Evolutionary conservation across 2,113 vertebrate species (phyloP), one percentile per base, ranked within the genome.

Genomic region (Pelvicachromis taeniatus): DNA sequence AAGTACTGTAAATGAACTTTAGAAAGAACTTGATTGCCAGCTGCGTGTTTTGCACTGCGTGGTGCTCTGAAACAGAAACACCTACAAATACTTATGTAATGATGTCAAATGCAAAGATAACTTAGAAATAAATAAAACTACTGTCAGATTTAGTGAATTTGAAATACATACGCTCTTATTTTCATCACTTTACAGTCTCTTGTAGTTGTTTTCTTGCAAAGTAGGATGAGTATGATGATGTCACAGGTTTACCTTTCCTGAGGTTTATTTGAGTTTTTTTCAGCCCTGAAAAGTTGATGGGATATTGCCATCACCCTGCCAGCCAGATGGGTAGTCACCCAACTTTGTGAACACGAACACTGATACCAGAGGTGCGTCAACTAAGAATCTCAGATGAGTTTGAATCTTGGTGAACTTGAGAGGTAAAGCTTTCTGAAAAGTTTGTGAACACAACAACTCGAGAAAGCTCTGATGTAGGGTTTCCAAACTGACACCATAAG

Each of bases 1-100:
- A 63, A 63, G n/a, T 0, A 0, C 0, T 38, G 10, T 21, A 3
- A 63, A 8, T 38, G 0, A 35, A 38, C 31, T 35, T 35, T 0
- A 1, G 31, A 58, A 31, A 11, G 7, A 56, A 2, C 33, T 63
- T n/a, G 33, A 38, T 21, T 63, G 10, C 19, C 1, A 0, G 33
- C 59, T n/a, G 21, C 21, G 59, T 38, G 33, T 63, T 63, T 35
- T 63, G 59, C 59, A 63, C 33, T 63, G 19, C 38, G 31, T 7
- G 59, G 59, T n/a, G 10, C 59, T 63, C 59, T 63, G 33, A 63
- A 63, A n/a, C 17, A 38, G 33, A 63, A 38, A 63, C 19, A n/a
- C 10, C 19, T 19, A 63, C 0, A 63, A 63, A 63, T 63, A 38
- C 10, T 61, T 38, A 7, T 12, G 17, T 63, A 63, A 38, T 63